Evolutionary conservation across 2,113 vertebrate species (phyloP).

Genomic region (Sarotherodon lohbergeri): DNA sequence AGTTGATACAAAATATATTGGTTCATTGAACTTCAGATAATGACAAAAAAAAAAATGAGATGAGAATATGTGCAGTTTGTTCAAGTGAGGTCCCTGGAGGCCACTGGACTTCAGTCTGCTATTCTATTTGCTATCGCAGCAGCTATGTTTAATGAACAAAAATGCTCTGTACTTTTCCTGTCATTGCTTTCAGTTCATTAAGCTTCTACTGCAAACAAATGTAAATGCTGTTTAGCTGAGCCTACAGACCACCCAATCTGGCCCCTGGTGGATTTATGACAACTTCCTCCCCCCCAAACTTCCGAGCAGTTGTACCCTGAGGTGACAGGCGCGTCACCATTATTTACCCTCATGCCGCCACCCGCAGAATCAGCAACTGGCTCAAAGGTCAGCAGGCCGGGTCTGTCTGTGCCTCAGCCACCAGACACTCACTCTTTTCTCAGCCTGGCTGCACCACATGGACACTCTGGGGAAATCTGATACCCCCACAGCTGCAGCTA

Average conservation of each 20-base stretch:
- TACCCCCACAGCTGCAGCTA: conserved; percentile 50
- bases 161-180: conserved; percentile 1
- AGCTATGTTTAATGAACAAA: conserved; percentile 6
- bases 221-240: conserved; percentile 16
- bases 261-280: conserved; percentile 35
- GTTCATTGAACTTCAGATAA: conserved; percentile 8
- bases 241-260: conserved; percentile 58
- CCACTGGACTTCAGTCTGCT: background rate
- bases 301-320: conserved; percentile 50
- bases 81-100: background rate
- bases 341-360: conserved; percentile 53
- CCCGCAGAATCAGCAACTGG: conserved; percentile 47
- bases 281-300: background rate
- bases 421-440: conserved; percentile 39
- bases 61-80: background rate
- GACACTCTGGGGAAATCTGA: conserved; percentile 42
- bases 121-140: background rate
- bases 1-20: background rate
- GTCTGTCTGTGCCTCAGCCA: conserved; percentile 34
- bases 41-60: background rate
- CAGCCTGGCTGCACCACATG: background rate
- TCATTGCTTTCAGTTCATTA: conserved; percentile 18
- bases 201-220: conserved; percentile 9
- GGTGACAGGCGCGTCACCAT: conserved; percentile 60
- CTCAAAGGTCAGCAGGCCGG: conserved; percentile 58